These are phyloP conservation scores for Caranx melampygus DNA, from an alignment of 2,113 vertebrate species.

Conservation along the genomic window DNA sequence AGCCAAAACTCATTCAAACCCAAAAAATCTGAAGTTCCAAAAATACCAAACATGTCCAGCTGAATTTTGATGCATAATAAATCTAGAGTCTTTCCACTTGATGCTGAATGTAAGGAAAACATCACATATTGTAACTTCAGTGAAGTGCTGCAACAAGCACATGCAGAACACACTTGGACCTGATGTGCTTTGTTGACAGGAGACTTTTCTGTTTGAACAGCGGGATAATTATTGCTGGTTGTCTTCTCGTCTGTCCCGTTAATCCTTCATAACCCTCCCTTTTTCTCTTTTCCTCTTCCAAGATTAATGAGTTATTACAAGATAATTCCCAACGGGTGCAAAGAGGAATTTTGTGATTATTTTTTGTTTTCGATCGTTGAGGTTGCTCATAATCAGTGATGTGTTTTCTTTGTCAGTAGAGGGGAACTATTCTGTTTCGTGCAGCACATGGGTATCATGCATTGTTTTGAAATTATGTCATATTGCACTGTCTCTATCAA, in stretches of 20 bases:
- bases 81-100: slow-evolving; percentile 5
- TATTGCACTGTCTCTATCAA: no score
- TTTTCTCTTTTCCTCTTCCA: not conserved
- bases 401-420: not conserved
- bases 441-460: no score
- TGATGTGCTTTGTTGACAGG: not conserved
- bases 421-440: no score
- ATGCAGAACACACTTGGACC: not conserved
- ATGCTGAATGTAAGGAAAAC: not conserved
- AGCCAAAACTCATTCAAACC: slow-evolving; percentile 5
- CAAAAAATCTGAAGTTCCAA: slow-evolving; percentile 28
- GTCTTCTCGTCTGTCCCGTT: not conserved
- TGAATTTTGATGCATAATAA: not conserved
- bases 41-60: slow-evolving; percentile 8
- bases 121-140: not conserved
- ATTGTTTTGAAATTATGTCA: no score
- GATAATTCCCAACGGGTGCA: not conserved
- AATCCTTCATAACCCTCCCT: not conserved
- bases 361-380: not conserved
- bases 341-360: not conserved
- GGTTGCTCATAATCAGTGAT: not conserved
- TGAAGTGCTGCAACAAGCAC: not conserved
- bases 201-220: slow-evolving; percentile 16
- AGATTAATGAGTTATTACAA: not conserved
- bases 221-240: slow-evolving; percentile 13